Evolutionary conservation across 1,140 invertebrate genomes (phyloP), one percentile per base, ranked within the genome.

Genomic region (Atta texana): DNA sequence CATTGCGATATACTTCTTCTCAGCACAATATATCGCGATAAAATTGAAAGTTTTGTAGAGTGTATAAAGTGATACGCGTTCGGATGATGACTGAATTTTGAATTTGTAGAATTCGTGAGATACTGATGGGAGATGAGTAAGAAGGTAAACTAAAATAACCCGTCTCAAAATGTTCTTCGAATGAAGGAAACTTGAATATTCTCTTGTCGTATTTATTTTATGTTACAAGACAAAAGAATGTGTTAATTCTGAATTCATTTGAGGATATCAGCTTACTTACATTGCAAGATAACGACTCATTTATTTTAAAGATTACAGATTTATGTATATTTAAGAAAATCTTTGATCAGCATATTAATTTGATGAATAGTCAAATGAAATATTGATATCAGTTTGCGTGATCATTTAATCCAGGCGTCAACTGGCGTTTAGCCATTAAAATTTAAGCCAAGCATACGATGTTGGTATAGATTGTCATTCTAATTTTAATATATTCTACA

Each of bases 121-220:
- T 57, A 69, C 75, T 75, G 71, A 74, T 69, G 76, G 75, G 80
- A 57, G 51, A 69, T 71, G 69, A 55, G 31, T 63, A 85, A 59
- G 69, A 61, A 89, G 80, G 63, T 10, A 64, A 89, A 92, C 91
- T 64, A 92, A 93, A 93, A 93, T 93, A 93, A 92, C 88, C 55
- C 28, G 69, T 34, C 75, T 31, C 75, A 78, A 87, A 66, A 89
- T 84, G 88, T 89, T 78, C 64, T 64, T 76, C 66, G 51, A 88
- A 74, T 69, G 72, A 64, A 31, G 39, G 53, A 28, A 57, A 87
- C 64, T 88, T 90, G 68, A 84, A 87, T 88, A 77, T 89, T 81
- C 34, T 76, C 57, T 61, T 64, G 34, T 34, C 31, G 31, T 64
- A 21, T 87, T 76, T 44, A 44, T 78, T 44, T 87, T 68, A 76